Conservation (phyloP, 2,888 invertebrate genomes). For the Portevinia maculata region DNA sequence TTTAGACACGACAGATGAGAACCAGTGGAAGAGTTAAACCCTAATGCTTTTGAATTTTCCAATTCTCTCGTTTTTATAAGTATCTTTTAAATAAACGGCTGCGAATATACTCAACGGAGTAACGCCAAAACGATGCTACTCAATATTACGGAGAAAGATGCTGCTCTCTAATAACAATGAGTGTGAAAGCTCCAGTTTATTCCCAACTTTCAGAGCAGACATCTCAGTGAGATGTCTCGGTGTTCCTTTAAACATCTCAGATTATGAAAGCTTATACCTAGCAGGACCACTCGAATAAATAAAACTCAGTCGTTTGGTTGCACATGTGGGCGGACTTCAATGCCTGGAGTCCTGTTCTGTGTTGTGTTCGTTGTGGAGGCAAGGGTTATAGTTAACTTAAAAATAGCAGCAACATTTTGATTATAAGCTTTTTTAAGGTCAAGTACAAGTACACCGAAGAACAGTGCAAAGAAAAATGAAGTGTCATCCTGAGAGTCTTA, state of each 20-base stretch:
- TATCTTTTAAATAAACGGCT: constrained; percentile 66
- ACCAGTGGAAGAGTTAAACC: constrained; percentile 68
- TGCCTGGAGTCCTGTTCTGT: constrained; percentile 25
- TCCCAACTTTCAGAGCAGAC: constrained; percentile 40
- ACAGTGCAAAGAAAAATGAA: constrained; percentile 39
- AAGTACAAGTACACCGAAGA: constrained; percentile 46
- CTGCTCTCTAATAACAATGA: constrained; percentile 46
- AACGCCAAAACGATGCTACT: constrained; percentile 44
- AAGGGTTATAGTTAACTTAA: constrained; percentile 31
- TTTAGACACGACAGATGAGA: constrained; percentile 61
- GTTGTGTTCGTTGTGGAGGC: constrained; percentile 7
- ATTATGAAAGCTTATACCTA: constrained; percentile 2
- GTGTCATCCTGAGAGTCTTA: constrained; percentile 15
- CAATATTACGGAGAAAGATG: constrained; percentile 47
- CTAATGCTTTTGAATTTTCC: constrained; percentile 61
- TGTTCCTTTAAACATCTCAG: neutral
- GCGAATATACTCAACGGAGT: constrained; percentile 45
- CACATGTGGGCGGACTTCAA: constrained; percentile 21
- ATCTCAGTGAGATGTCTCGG: too few relatives aligned
- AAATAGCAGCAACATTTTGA: constrained; percentile 53
- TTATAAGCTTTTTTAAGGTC: constrained; percentile 55
- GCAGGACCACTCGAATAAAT: constrained; percentile 1
- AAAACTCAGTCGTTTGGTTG: constrained; percentile 5
- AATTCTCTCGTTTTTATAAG: constrained; percentile 68
- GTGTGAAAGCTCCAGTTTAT: constrained; percentile 58